These are phyloP conservation scores for Meleagris gallopavo DNA, from an alignment of 2,113 vertebrate species.

Conservation along the genomic window DNA sequence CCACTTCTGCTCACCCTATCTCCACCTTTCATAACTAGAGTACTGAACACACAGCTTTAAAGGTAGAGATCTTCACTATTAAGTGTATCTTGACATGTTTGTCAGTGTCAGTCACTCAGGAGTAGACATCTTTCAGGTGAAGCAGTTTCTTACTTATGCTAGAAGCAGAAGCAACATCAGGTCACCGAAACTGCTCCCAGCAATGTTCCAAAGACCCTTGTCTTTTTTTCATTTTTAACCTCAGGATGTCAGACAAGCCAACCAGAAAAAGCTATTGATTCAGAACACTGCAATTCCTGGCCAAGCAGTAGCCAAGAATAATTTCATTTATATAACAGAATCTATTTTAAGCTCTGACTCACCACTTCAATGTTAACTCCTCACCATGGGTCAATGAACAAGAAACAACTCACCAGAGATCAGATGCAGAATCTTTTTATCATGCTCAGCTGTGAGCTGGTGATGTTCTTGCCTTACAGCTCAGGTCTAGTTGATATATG, in stretches of 20 bases:
- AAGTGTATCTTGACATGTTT: neutral
- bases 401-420: neutral
- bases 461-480: neutral
- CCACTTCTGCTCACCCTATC: neutral
- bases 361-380: neutral
- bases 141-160: neutral
- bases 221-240: constrained; percentile 32
- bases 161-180: constrained; percentile 2
- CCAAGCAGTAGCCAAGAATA: constrained; percentile 28
- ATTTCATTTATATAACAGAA: constrained; percentile 43
- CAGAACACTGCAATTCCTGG: neutral
- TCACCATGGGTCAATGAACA: constrained; percentile 16
- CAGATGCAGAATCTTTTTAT: neutral
- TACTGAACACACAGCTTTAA: neutral
- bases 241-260: constrained; percentile 27
- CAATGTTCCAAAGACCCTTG: neutral
- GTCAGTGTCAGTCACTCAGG: neutral
- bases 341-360: constrained; percentile 53
- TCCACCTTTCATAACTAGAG: neutral
- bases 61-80: neutral
- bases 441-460: neutral
- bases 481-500: neutral
- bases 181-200: neutral
- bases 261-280: constrained; percentile 34
- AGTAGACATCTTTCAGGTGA: neutral